Percentiles rank a stretch among this genome's conserved stretches.
Conservation (phyloP, 2,888 invertebrate genomes). For the Taphrorychus bicolor region DNA sequence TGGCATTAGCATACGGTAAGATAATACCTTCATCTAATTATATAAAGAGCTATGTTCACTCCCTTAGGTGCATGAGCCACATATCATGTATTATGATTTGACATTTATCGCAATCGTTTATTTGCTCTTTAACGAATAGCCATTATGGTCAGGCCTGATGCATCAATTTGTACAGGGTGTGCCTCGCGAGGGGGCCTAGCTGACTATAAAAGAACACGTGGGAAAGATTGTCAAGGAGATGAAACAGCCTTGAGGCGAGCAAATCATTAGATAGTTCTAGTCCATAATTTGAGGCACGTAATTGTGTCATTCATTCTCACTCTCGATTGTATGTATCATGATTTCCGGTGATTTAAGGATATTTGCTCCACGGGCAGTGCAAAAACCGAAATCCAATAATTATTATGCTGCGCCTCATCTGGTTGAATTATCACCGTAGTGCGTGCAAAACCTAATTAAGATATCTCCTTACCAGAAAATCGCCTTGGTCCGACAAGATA, state of each 20-base stretch:
- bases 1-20: not conserved
- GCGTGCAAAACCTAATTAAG: slow-evolving; percentile 38
- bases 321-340: not conserved
- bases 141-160: not conserved
- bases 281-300: not conserved
- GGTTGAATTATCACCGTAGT: slow-evolving; percentile 30
- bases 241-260: not conserved
- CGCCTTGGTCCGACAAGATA: slow-evolving; percentile 25
- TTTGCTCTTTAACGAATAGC: not conserved
- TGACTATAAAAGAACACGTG: no score
- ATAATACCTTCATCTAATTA: not conserved
- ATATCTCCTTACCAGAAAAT: slow-evolving; percentile 35
- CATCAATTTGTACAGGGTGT: not conserved
- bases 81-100: not conserved
- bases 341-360: slow-evolving; percentile 21
- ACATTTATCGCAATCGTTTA: not conserved
- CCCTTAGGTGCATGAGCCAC: not conserved
- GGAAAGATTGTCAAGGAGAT: not conserved
- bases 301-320: not conserved
- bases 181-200: no score
- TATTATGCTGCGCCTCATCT: slow-evolving; percentile 32
- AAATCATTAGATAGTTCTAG: not conserved
- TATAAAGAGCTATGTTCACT: not conserved
- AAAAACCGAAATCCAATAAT: slow-evolving; percentile 18
- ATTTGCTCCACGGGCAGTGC: slow-evolving; percentile 19